phyloP scores from a whole-genome alignment of 2,888 invertebrate species.

The Zhuqinia jingwanae region DNA sequence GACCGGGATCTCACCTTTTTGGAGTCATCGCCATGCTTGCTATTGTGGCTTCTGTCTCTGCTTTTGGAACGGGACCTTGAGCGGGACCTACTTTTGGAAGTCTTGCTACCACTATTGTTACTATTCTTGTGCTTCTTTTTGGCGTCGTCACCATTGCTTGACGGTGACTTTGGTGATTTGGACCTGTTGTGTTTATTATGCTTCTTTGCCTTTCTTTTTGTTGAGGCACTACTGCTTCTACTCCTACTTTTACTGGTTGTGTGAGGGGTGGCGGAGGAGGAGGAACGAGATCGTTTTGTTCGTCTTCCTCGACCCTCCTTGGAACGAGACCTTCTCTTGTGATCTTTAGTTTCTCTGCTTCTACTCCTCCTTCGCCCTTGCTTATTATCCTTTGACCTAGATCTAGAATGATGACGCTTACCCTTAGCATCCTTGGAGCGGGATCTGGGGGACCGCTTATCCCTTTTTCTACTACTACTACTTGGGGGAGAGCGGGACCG shows the following conservation, averaged over 20 bases:
- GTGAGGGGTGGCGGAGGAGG: not conserved
- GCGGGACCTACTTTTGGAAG: constrained; percentile 43
- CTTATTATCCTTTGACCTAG: not conserved
- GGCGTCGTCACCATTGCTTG: constrained; percentile 16
- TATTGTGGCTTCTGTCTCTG: not conserved
- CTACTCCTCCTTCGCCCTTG: not conserved
- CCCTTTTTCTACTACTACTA: too few relatives aligned
- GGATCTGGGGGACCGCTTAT: not conserved
- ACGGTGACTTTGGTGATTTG: constrained; percentile 60
- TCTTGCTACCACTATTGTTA: constrained; percentile 2
- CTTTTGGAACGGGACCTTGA: constrained; percentile 36
- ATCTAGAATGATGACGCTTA: not conserved
- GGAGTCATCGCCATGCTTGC: not conserved
- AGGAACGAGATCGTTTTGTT: not conserved
- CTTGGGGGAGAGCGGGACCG: not conserved
- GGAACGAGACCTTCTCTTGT: not conserved
- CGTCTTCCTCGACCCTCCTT: not conserved
- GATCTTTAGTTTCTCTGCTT: not conserved
- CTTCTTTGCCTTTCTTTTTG: not conserved
- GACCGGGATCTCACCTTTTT: constrained; percentile 22
- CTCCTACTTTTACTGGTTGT: too few relatives aligned
- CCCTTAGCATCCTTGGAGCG: not conserved
- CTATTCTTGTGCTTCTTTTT: constrained; percentile 5
- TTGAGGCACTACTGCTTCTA: not conserved
- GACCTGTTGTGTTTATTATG: constrained; percentile 28